Percentiles rank a stretch among this genome's conserved stretches.
phyloP scores from a whole-genome alignment of 2,888 invertebrate species.

The Hermodice carunculata region DNA sequence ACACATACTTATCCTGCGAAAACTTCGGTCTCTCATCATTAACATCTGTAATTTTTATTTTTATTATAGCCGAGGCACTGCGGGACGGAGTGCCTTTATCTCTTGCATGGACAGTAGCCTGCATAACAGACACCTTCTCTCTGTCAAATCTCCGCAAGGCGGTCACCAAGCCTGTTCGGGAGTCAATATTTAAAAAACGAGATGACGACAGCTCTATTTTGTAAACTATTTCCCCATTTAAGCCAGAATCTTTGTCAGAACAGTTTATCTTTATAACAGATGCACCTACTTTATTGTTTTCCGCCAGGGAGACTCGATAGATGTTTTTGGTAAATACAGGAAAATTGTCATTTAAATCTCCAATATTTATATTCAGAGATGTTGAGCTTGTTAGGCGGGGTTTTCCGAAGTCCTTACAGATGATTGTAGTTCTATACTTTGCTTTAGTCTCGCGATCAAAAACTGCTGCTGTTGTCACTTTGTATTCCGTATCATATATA shows the following conservation, averaged over 20 bases:
- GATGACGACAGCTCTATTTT: too few relatives aligned
- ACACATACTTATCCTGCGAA: too few relatives aligned
- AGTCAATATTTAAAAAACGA: too few relatives aligned
- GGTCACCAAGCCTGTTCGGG: too few relatives aligned
- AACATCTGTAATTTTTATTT: too few relatives aligned
- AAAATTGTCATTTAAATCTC: conserved; percentile 15
- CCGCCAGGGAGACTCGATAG: background rate
- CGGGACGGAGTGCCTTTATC: too few relatives aligned
- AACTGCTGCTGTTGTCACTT: conserved; percentile 5
- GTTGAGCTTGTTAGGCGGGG: too few relatives aligned
- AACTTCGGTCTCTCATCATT: too few relatives aligned
- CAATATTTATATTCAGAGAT: background rate
- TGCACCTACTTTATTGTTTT: conserved; percentile 12
- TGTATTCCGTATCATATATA: background rate
- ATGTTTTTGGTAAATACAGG: conserved; percentile 6
- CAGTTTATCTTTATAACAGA: conserved; percentile 10
- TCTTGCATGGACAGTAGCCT: too few relatives aligned
- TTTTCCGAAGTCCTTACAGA: conserved; percentile 2
- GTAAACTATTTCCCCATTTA: background rate
- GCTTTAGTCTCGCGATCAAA: conserved; percentile 9
- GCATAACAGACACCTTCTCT: too few relatives aligned
- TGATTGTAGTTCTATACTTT: background rate
- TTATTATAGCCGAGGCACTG: too few relatives aligned
- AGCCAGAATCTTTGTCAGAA: conserved; percentile 1
- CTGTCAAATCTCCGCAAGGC: too few relatives aligned